A percentile compares a stretch with the other conserved stretches of the same genome.
Conservation (phyloP, 2,888 invertebrate genomes). For the Hololepta plana region DNA sequence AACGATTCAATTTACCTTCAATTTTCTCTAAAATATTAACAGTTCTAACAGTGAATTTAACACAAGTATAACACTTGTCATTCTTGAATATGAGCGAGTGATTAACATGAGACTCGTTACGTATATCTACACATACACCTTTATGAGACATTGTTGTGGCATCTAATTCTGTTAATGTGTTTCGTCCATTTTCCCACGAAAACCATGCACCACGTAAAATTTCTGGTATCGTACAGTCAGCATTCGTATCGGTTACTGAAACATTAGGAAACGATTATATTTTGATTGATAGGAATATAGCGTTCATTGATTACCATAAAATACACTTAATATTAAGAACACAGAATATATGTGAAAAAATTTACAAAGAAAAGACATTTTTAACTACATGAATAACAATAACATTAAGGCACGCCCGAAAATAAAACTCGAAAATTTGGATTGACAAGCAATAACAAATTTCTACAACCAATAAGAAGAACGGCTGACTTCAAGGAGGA, state of each 20-base stretch:
- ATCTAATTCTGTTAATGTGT: slow-evolving; percentile 69
- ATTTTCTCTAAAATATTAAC: slow-evolving; percentile 78
- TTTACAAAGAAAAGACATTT: no score
- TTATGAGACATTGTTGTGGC: slow-evolving; percentile 57
- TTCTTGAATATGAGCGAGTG: slow-evolving; percentile 68
- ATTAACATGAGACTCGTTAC: slow-evolving; percentile 59
- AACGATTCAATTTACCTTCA: slow-evolving; percentile 51
- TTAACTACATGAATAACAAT: no score
- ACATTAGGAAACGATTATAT: slow-evolving; percentile 2
- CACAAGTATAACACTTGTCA: slow-evolving; percentile 63
- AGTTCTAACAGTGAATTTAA: slow-evolving; percentile 68
- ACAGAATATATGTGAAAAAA: no score
- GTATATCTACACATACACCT: slow-evolving; percentile 54
- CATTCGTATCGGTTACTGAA: slow-evolving; percentile 7
- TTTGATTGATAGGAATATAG: no score
- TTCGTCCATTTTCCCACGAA: slow-evolving; percentile 72
- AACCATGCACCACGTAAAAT: slow-evolving; percentile 79
- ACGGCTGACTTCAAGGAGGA: no score
- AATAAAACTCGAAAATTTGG: no score
- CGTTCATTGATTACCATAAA: no score
- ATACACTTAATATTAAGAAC: no score
- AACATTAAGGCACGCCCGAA: no score
- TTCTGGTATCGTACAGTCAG: slow-evolving; percentile 53
- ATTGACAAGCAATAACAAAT: no score
- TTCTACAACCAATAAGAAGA: no score